Conservation (phyloP, 2,888 invertebrate species). For the Nebria salina region DNA sequence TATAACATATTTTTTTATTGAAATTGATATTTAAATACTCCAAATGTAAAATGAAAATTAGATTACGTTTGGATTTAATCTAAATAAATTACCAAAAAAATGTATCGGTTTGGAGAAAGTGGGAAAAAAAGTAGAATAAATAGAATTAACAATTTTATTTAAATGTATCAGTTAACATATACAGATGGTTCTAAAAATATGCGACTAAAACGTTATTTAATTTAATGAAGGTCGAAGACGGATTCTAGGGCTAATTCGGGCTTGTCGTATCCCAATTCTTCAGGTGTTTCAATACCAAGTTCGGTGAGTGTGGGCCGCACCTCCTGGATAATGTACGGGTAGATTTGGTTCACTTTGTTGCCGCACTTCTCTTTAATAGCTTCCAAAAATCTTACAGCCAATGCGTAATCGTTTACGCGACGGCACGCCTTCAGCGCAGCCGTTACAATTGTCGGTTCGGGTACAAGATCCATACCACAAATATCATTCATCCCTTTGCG, state of each 20-base stretch:
- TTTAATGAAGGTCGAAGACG: constrained; percentile 73
- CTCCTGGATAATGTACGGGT: constrained; percentile 89
- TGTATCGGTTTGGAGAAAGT: too few species aligned
- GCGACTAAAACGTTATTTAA: constrained; percentile 32
- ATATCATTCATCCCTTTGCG: constrained; percentile 92
- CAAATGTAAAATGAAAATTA: too few species aligned
- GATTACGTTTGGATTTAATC: too few species aligned
- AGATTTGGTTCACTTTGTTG: constrained; percentile 76
- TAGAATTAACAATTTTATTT: constrained; percentile 33
- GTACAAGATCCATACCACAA: constrained; percentile 89
- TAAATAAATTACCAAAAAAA: too few species aligned
- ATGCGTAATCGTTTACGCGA: constrained; percentile 91
- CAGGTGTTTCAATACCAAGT: constrained; percentile 92
- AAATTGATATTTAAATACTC: too few species aligned
- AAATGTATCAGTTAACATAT: constrained; percentile 26
- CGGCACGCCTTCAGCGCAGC: constrained; percentile 92
- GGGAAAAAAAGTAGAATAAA: neutral
- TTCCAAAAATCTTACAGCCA: constrained; percentile 93
- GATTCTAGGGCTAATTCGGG: constrained; percentile 89
- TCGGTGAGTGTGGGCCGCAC: constrained; percentile 92
- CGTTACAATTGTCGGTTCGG: constrained; percentile 88
- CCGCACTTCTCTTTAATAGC: constrained; percentile 91
- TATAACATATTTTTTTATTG: too few species aligned
- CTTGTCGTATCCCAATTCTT: constrained; percentile 96
- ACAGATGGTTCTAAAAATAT: constrained; percentile 27